phyloP scores from a whole-genome alignment of 2,888 invertebrate genomes.

The Tanytarsus gracilentus region DNA sequence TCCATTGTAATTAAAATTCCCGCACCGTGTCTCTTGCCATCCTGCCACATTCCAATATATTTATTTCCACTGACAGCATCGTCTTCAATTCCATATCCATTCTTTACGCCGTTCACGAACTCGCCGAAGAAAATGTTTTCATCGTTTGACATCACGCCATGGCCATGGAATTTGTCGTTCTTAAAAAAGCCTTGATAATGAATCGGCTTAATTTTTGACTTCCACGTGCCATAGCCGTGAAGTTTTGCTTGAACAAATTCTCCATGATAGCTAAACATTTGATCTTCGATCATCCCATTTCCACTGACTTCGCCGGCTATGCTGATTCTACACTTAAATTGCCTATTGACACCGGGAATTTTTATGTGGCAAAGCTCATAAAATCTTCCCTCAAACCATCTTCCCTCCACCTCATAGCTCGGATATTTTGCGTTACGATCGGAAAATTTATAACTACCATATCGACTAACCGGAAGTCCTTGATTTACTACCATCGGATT shows the following conservation, averaged over 20 bases:
- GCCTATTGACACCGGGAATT: conserved; percentile 74
- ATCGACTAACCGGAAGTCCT: conserved; percentile 52
- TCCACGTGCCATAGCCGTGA: conserved; percentile 62
- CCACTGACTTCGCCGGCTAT: conserved; percentile 37
- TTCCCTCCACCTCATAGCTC: conserved; percentile 69
- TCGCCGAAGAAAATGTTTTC: conserved; percentile 84
- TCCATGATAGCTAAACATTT: background rate
- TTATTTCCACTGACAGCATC: conserved; percentile 79
- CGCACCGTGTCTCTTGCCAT: conserved; percentile 72
- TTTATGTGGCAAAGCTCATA: conserved; percentile 75
- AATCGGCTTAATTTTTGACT: conserved; percentile 63
- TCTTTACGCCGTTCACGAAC: conserved; percentile 66
- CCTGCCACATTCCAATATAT: conserved; percentile 81
- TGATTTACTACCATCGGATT: background rate
- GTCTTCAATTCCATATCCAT: conserved; percentile 84
- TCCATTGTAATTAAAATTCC: conserved; percentile 81
- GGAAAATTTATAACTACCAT: conserved; percentile 62
- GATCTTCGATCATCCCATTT: conserved; percentile 34
- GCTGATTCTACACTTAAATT: conserved; percentile 63
- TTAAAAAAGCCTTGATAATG: conserved; percentile 80
- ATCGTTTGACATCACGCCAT: conserved; percentile 73
- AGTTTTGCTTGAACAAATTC: conserved; percentile 44
- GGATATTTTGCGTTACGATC: conserved; percentile 60
- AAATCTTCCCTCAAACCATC: conserved; percentile 69
- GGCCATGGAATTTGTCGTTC: conserved; percentile 74